These are phyloP conservation scores for Glossosoma conforme DNA, from an alignment of 1,140 invertebrate genomes.

Conservation along the genomic window DNA sequence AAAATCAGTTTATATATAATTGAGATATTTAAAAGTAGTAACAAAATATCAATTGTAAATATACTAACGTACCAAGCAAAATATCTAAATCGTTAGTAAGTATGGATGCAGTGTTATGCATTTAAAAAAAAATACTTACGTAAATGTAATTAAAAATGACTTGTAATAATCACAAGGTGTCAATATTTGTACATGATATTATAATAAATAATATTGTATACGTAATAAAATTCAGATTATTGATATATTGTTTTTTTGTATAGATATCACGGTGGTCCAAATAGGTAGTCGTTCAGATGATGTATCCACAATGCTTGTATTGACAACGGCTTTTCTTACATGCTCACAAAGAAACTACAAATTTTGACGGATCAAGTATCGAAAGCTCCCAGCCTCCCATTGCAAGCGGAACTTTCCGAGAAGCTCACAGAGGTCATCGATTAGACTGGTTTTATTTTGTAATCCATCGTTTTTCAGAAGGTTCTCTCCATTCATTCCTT, in stretches of 20 bases:
- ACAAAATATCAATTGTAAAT: too few relatives aligned
- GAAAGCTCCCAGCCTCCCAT: slow-evolving; percentile 12
- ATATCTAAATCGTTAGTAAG: too few relatives aligned
- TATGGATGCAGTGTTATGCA: too few relatives aligned
- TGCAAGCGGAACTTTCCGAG: slow-evolving; percentile 13
- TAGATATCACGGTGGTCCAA: slow-evolving; percentile 21
- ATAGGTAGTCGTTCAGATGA: slow-evolving; percentile 6
- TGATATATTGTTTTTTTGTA: not conserved
- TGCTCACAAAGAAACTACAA: slow-evolving; percentile 14
- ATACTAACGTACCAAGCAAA: too few relatives aligned
- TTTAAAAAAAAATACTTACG: too few relatives aligned
- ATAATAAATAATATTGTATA: too few relatives aligned
- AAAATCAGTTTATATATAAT: too few relatives aligned
- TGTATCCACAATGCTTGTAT: slow-evolving; percentile 27
- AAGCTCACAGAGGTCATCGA: slow-evolving; percentile 4
- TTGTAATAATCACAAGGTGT: too few relatives aligned
- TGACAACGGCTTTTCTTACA: slow-evolving; percentile 23
- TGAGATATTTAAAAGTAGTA: too few relatives aligned
- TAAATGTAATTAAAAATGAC: too few relatives aligned
- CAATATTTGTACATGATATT: too few relatives aligned
- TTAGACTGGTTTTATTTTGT: slow-evolving; percentile 4
- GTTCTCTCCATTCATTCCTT: slow-evolving; percentile 18
- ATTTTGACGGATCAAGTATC: slow-evolving; percentile 5
- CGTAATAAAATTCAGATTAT: not conserved
- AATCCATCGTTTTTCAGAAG: slow-evolving; percentile 13